Base-by-base conservation (phyloP, 2,888 invertebrate species). In the Coleophora flavipennella region DNA sequence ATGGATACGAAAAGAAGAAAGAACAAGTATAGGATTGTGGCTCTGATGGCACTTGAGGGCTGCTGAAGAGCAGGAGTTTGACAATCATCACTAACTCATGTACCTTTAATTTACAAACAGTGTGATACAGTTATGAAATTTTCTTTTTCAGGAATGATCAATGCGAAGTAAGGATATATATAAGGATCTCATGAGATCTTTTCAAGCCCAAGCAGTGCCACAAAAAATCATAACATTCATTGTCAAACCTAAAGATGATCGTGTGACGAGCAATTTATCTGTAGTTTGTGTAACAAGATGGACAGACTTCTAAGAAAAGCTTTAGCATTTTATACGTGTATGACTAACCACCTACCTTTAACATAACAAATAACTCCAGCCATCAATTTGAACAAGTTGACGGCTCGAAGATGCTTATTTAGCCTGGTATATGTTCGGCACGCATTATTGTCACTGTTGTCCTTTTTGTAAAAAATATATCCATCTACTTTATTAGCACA, bases 351-450 rank as follows among this genome's bases (percentile, higher is more conserved):
- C 20, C 60, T 72, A 71, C 60, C 54, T 63, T 72, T 70, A 72
- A 76, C 76, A 84, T 73, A 81, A 83, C 77, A 83, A 80, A 81
- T 84, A 83, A 83, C 81, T 81, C 80, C 62, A 74, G 74, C 64
- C 63, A 76, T 69, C 62, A 67, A 70, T 73, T 79, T 62, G 51
- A 20, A 20, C 20, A 20, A 20, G 20, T 78, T 79, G 77, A 65
- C 77, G 80, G 80, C 75, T 75, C 74, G 71, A 73, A 66, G 64
- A 59, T 65, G 62, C 59, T 62, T 67, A 62, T 20, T 74, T 71
- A 80, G 57, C 76, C 79, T 53, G 75, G 76, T 78, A 78, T 73
- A 79, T 68, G 68, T 73, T 76, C 78, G 71, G 74, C 81, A 79
- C 74, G 66, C 84, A 84, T 84, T 84, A 84, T 84, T 81, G 79